phyloP scores from a whole-genome alignment of 2,797 vertebrate species.

The Sebastes trivittatus region DNA sequence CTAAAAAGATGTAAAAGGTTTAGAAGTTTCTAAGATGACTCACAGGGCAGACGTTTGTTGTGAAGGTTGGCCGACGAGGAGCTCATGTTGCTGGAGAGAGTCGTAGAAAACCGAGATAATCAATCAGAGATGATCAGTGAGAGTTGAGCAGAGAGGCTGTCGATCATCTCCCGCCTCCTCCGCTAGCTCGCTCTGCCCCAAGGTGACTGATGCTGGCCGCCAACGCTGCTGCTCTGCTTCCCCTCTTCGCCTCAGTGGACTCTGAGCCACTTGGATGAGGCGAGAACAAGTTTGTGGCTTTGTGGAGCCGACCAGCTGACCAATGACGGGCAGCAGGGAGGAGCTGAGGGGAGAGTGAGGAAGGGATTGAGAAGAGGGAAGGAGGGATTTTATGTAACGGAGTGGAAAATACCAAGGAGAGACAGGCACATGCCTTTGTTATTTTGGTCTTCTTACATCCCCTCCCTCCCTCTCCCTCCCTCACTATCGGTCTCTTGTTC shows the following conservation, averaged over 20 bases:
- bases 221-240: conserved; percentile 4
- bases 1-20: background rate
- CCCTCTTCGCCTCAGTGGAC: conserved; percentile 30
- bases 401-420: conserved; percentile 71
- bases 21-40: conserved; percentile 57
- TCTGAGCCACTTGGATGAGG: conserved; percentile 50
- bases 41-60: conserved; percentile 76
- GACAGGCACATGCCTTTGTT: conserved; percentile 65
- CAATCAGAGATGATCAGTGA: conserved; percentile 19
- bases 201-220: conserved; percentile 24
- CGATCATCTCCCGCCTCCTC: conserved; percentile 61
- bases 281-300: conserved; percentile 66
- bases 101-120: conserved; percentile 8
- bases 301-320: conserved; percentile 64
- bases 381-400: conserved; percentile 67
- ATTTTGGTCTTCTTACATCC: conserved; percentile 55
- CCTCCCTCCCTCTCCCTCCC: background rate
- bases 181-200: background rate
- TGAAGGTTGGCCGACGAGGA: conserved; percentile 76
- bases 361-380: conserved; percentile 44
- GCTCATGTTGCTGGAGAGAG: conserved; percentile 74
- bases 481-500: conserved; percentile 13
- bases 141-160: conserved; percentile 41
- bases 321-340: conserved; percentile 67
- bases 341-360: conserved; percentile 44